Base-by-base conservation (phyloP, 2,888 invertebrate genomes). In the Leucania comma region DNA sequence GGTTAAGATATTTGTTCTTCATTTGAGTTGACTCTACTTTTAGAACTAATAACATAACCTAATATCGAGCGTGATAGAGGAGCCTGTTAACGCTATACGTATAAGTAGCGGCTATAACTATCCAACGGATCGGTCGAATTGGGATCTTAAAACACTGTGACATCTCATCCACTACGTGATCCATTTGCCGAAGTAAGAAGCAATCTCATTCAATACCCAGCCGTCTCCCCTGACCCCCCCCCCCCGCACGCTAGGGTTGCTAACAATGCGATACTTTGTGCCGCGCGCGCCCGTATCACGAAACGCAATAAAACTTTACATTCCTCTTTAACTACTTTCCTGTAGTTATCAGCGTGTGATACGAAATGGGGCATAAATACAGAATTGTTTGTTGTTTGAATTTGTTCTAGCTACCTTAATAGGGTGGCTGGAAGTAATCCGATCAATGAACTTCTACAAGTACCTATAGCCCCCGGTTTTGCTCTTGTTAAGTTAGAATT, bases 151-250 rank as follows among this genome's bases (percentile, higher is more conserved):
- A 96, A 96, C 96, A 96, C 95, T 94, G 96, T 95, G 96, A 96
- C 96, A 95, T 96, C 96, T 96, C 96, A 96, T 96, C 96, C 96
- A 93, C 93, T 96, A 96, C 96, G 96, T 96, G 96, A 96, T 96
- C 96, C 96, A 96, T 96, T 96, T 96, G 96, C 93, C 94, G 95
- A 96, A 95, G 96, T 96, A 96, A 96, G 96, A 96, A 96, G 96
- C 96, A 96, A 96, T 96, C 96, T 96, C 96, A 96, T 96, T 96
- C 96, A 96, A 96, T 96, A 95, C 95, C 94, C 91, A 90, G 86
- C 90, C 90, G 89, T 90, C 85, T 85, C 87, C 87, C 85, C 85
- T 32, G n/a, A 0, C 82, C 68, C 75, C 86, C 83, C 87, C 67
- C 75, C n/a, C 2, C n/a, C 8, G 76, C 77, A 83, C 78, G 64